phyloP scores from a whole-genome alignment of 2,113 vertebrate species.

The Pungitius pungitius region DNA sequence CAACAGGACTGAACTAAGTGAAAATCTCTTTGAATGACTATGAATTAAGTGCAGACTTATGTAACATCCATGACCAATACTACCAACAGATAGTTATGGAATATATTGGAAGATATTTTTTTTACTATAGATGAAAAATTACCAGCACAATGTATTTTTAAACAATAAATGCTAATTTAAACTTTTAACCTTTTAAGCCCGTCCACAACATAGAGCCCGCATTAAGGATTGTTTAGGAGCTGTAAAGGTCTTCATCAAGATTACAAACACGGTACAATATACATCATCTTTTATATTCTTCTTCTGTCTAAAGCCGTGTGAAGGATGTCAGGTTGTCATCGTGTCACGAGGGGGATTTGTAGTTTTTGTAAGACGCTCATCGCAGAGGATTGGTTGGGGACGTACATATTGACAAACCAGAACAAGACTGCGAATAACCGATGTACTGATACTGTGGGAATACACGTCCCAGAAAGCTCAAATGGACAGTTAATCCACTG shows the following conservation, averaged over 20 bases:
- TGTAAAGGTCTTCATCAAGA: too few species aligned
- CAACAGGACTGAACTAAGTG: neutral
- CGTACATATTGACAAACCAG: neutral
- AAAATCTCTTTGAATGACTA: neutral
- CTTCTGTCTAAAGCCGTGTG: neutral
- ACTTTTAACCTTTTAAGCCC: too few species aligned
- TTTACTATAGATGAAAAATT: too few species aligned
- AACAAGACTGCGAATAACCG: slow-evolving; percentile 44
- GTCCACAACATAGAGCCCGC: too few species aligned
- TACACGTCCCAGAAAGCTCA: slow-evolving; percentile 13
- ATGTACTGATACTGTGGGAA: slow-evolving; percentile 44
- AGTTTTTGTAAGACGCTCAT: neutral
- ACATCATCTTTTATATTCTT: neutral
- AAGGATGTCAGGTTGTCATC: neutral
- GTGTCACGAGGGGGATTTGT: neutral
- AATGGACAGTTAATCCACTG: slow-evolving; percentile 28
- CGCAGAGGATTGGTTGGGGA: slow-evolving; percentile 6
- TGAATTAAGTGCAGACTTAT: neutral
- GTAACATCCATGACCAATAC: too few species aligned
- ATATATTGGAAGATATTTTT: too few species aligned
- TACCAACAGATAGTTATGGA: too few species aligned
- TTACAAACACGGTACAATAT: too few species aligned
- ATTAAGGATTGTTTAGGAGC: too few species aligned
- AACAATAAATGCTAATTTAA: too few species aligned
- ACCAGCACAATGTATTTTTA: too few species aligned